These are phyloP conservation scores for Baronia brevicornis DNA, from an alignment of 2,888 invertebrate species.

Conservation along the genomic window DNA sequence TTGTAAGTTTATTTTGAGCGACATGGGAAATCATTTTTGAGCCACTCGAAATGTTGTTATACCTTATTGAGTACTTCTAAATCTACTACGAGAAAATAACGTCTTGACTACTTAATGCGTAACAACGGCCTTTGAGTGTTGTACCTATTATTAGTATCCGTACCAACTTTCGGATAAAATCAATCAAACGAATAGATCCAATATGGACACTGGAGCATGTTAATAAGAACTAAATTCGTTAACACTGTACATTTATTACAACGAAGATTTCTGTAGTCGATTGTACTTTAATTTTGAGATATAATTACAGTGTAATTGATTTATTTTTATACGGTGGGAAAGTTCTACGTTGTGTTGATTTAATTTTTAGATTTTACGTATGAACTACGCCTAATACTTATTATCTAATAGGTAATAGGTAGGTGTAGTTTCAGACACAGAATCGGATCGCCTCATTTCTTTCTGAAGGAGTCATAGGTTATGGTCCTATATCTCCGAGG, in stretches of 20 bases:
- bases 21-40: constrained; percentile 36
- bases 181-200: constrained; percentile 10
- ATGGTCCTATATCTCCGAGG: no score
- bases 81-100: constrained; percentile 30
- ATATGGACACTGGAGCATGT: no score
- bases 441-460: no score
- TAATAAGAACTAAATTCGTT: neutral
- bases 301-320: constrained; percentile 27
- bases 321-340: constrained; percentile 44
- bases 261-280: constrained; percentile 21
- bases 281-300: constrained; percentile 22
- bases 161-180: constrained; percentile 19
- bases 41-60: constrained; percentile 31
- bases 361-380: constrained; percentile 1
- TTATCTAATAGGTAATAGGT: constrained; percentile 4
- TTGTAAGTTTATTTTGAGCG: constrained; percentile 33
- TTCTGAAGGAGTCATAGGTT: no score
- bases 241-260: constrained; percentile 8
- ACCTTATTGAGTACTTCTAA: constrained; percentile 26
- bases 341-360: constrained; percentile 18
- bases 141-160: constrained; percentile 28
- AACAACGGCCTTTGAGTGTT: constrained; percentile 28
- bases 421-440: no score
- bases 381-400: neutral
- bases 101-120: constrained; percentile 30